A percentile compares a stretch with the other conserved stretches of the same genome.
phyloP scores from a whole-genome alignment of 2,113 vertebrate genomes.

The Boleophthalmus pectinirostris region DNA sequence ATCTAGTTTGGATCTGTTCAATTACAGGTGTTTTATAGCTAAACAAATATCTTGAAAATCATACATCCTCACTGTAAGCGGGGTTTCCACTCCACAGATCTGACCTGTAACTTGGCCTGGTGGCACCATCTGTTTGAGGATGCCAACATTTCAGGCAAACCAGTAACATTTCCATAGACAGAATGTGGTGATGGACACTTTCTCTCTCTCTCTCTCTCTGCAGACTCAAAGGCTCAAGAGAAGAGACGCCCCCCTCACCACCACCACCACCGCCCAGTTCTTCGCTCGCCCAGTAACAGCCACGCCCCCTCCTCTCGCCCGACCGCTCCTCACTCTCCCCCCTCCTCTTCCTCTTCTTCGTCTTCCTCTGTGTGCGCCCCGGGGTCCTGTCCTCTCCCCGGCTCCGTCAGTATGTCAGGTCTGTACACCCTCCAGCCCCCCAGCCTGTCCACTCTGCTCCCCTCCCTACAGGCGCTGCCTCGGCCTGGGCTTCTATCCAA shows the following conservation, averaged over 20 bases:
- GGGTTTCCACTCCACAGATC: too few species aligned
- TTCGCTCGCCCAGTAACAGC: conserved; percentile 76
- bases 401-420: conserved; percentile 84
- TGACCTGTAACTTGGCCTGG: too few species aligned
- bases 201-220: conserved; percentile 46
- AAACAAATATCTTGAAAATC: too few species aligned
- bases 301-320: conserved; percentile 56
- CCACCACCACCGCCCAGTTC: conserved; percentile 72
- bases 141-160: too few species aligned
- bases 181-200: too few species aligned
- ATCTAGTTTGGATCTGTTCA: too few species aligned
- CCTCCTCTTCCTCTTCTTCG: conserved; percentile 72
- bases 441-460: conserved; percentile 68
- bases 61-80: too few species aligned
- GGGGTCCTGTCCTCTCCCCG: conserved; percentile 75
- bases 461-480: conserved; percentile 72
- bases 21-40: too few species aligned
- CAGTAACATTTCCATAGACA: too few species aligned
- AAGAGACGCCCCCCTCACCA: conserved; percentile 83
- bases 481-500: conserved; percentile 66
- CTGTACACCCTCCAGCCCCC: conserved; percentile 77
- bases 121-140: too few species aligned
- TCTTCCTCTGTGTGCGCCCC: conserved; percentile 65
- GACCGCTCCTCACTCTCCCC: conserved; percentile 55
- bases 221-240: conserved; percentile 85